Evolutionary conservation across 2,113 vertebrate genomes (phyloP), one percentile per base, ranked within the genome.

Genomic region (Leiothrix lutea): DNA sequence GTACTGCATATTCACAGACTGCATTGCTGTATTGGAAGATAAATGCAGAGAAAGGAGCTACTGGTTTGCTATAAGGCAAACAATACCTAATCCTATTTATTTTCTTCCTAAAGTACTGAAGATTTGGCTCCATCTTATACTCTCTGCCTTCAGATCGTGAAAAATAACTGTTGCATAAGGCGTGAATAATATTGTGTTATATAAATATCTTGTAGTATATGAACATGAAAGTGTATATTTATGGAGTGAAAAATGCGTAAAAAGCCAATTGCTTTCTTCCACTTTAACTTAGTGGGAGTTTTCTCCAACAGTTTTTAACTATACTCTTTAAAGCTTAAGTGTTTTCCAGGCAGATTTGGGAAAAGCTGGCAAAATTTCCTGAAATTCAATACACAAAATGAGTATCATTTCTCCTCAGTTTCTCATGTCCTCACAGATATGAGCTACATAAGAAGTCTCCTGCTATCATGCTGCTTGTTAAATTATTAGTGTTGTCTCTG

Each of bases 131-230:
- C 36, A 83, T 74, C 72, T 90, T 78, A 44, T 40, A 85, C 60
- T 85, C 61, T 89, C 61, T 92, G 48, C 44, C 72, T 92, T 93
- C 45, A 35, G 47, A 14, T 92, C 1, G 6, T 64, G 75, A 69
- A 90, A 96, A 94, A 88, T 40, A 74, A 83, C 61, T 57, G 44
- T 90, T 93, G 53, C 48, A 95, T 94, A 96, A 89, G 70, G 47
- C 1, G 1, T 88, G 94, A 94, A 91, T 78, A 86, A 93, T 82
- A 90, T 85, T 86, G 33, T 54, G 58, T 58, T 94, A 70, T 81
- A 86, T 75, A 96, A 95, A 89, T 66, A 82, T 73, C 69, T 53
- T 83, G 65, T 94, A 80, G 92, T 86, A 74, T 85, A 50, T 29
- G 78, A 94, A 94, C 38, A 67, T 60, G 33, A 73, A 88, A 57